Conservation (phyloP, 2,113 vertebrate genomes). For the Datnioides undecimradiatus region DNA sequence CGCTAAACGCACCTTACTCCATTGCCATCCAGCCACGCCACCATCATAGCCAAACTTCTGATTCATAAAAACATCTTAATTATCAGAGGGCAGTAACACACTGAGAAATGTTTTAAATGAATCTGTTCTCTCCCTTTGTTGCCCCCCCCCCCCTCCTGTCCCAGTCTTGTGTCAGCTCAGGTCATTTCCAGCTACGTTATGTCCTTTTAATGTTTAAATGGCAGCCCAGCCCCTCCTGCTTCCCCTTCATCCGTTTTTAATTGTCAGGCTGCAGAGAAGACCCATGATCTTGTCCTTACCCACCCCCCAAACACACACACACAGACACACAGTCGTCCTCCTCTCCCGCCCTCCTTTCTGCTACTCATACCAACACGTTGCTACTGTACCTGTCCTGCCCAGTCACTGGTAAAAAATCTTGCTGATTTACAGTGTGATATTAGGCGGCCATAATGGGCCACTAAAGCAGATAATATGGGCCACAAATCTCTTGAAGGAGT, state of each 20-base stretch:
- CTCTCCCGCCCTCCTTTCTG: background rate
- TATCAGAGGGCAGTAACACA: background rate
- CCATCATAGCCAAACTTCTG: too few species aligned
- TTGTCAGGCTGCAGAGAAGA: slow-evolving; percentile 32
- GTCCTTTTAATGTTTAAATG: slow-evolving; percentile 39
- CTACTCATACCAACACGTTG: background rate
- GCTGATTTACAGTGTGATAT: slow-evolving; percentile 81
- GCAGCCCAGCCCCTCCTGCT: slow-evolving; percentile 1
- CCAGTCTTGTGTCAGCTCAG: background rate
- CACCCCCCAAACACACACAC: too few species aligned
- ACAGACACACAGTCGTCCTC: slow-evolving; percentile 14
- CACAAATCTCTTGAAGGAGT: slow-evolving; percentile 72
- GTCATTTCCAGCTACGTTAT: slow-evolving; percentile 25
- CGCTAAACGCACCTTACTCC: too few species aligned
- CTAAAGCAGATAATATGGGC: slow-evolving; percentile 73
- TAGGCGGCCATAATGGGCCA: slow-evolving; percentile 73
- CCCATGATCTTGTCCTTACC: slow-evolving; percentile 58
- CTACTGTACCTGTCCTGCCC: slow-evolving; percentile 65
- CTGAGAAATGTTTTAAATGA: background rate
- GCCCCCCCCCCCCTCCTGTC: background rate
- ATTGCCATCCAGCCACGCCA: too few species aligned
- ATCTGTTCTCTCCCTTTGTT: background rate
- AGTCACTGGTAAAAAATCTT: slow-evolving; percentile 64
- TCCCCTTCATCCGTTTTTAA: slow-evolving; percentile 20
- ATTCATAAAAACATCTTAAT: background rate